A percentile compares a stretch with the other conserved stretches of the same genome.
phyloP scores from a whole-genome alignment of 2,888 invertebrate genomes.

The Podabrus alpinus region DNA sequence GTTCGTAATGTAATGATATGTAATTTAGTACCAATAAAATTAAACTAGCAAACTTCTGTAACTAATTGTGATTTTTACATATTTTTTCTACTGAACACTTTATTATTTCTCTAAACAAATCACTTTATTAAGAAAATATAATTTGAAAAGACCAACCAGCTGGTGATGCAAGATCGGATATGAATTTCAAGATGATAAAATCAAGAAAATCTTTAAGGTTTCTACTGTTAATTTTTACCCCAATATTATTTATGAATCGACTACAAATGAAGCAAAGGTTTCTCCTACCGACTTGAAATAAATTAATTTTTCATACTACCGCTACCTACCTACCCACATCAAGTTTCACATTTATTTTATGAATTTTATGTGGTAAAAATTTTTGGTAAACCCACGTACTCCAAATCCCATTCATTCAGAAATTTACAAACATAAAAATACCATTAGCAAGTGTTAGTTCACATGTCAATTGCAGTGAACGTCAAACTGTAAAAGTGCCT shows the following conservation, averaged over 20 bases:
- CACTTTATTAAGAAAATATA: not conserved
- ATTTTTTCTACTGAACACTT: too few species aligned
- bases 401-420: not conserved
- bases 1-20: too few species aligned
- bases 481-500: constrained; percentile 8
- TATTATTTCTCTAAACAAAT: too few species aligned
- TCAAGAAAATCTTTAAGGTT: not conserved
- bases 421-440: not conserved
- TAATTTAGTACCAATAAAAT: too few species aligned
- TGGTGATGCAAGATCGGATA: not conserved
- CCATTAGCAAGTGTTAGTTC: not conserved
- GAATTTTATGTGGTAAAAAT: not conserved
- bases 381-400: not conserved
- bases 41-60: too few species aligned
- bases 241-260: not conserved
- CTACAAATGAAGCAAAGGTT: not conserved
- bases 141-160: not conserved
- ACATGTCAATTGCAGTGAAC: not conserved
- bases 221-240: not conserved
- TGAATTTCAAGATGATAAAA: not conserved
- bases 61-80: too few species aligned
- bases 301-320: not conserved
- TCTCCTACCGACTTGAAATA: not conserved
- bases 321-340: not conserved
- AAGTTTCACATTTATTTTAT: not conserved